Evolutionary conservation across 2,797 vertebrate genomes (phyloP).

Genomic region (Neosilurus hyrtlii): DNA sequence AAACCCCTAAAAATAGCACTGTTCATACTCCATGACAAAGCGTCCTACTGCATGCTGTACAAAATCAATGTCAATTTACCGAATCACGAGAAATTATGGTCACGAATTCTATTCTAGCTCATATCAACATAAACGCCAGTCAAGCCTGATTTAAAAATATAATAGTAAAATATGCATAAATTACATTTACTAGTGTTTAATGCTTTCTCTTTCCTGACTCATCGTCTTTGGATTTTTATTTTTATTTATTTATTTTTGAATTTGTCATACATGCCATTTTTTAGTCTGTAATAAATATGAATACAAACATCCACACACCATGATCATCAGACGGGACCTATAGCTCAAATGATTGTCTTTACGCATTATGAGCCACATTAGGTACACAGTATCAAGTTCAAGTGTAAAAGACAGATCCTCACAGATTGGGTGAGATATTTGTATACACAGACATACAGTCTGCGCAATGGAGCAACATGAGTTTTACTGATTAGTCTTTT

Average conservation of each 20-base stretch:
- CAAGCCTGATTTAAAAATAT: neutral
- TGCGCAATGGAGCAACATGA: neutral
- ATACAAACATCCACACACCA: neutral
- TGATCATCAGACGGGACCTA: neutral
- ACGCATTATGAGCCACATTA: slow-evolving; percentile 1
- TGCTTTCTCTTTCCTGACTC: neutral
- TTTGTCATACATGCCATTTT: no score
- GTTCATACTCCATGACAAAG: slow-evolving; percentile 55
- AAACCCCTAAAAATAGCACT: slow-evolving; percentile 69
- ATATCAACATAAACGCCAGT: neutral
- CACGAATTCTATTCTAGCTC: neutral
- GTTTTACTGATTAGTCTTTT: neutral
- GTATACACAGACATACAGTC: slow-evolving; percentile 2
- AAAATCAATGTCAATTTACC: slow-evolving; percentile 10
- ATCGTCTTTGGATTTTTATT: neutral
- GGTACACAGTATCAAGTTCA: neutral
- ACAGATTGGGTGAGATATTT: slow-evolving; percentile 10
- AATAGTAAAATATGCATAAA: neutral
- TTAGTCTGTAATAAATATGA: neutral
- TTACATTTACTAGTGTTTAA: neutral
- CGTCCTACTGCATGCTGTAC: slow-evolving; percentile 14
- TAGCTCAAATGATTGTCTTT: neutral
- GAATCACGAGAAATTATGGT: neutral
- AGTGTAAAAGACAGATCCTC: slow-evolving; percentile 23
- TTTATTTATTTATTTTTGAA: neutral